phyloP scores from a whole-genome alignment of 2,113 vertebrate genomes.

The Amia ocellicauda region DNA sequence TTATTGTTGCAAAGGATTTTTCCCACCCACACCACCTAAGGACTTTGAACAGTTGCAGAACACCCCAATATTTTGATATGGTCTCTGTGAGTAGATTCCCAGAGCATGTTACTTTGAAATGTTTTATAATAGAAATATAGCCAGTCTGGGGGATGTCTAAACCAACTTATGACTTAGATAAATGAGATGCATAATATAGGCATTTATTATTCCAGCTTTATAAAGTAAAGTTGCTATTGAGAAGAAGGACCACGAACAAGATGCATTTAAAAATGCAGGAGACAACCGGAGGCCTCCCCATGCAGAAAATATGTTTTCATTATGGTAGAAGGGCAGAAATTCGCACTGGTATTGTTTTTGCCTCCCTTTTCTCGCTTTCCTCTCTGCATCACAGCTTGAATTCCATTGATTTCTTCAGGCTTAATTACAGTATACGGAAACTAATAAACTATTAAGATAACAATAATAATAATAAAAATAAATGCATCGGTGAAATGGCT shows the following conservation, averaged over 20 bases:
- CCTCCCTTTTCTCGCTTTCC: neutral
- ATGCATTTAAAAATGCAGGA: slow-evolving; percentile 27
- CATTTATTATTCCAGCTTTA: slow-evolving; percentile 28
- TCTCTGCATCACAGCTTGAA: neutral
- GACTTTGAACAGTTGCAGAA: too few relatives aligned
- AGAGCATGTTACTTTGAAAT: too few relatives aligned
- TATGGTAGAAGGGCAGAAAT: neutral
- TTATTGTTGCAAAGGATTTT: neutral
- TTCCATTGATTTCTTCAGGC: neutral
- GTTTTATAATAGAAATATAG: too few relatives aligned
- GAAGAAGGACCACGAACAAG: too few relatives aligned
- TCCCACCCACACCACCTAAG: too few relatives aligned
- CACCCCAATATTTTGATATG: too few relatives aligned
- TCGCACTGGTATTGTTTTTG: neutral
- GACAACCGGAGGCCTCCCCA: slow-evolving; percentile 9
- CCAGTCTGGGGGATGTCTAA: too few relatives aligned
- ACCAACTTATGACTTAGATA: slow-evolving; percentile 17
- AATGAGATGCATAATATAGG: slow-evolving; percentile 30
- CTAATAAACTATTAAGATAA: too few relatives aligned
- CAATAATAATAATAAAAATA: too few relatives aligned
- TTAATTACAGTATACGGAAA: too few relatives aligned
- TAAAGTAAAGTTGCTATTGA: slow-evolving; percentile 20
- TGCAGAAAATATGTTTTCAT: neutral
- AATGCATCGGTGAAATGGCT: too few relatives aligned
- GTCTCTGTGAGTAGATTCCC: too few relatives aligned